Conservation (phyloP, 1,140 invertebrate species). For the Papilio helenus region DNA sequence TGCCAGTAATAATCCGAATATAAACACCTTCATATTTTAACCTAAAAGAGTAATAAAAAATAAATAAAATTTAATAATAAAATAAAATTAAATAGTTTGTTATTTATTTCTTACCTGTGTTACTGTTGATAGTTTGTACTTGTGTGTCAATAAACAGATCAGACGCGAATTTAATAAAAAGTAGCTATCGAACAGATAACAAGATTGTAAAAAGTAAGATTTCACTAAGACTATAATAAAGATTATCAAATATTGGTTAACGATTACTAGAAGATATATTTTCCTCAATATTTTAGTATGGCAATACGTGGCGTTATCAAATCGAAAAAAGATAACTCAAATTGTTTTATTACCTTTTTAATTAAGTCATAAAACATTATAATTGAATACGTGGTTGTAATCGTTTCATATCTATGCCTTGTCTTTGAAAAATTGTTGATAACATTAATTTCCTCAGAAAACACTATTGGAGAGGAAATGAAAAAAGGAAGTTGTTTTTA, state of each 20-base stretch:
- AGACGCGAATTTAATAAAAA: constrained; percentile 18
- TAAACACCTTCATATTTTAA: constrained; percentile 60
- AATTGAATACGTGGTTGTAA: not conserved
- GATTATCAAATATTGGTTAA: not conserved
- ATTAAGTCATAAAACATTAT: constrained; percentile 12
- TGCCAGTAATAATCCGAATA: constrained; percentile 61
- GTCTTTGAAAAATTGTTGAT: not conserved
- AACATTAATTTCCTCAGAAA: not conserved
- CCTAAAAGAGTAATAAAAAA: not conserved
- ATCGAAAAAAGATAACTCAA: not conserved
- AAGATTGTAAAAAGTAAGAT: not conserved
- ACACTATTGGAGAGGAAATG: not conserved
- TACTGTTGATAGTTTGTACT: constrained; percentile 1
- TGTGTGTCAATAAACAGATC: constrained; percentile 4
- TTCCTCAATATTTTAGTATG: not conserved
- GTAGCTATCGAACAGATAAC: not conserved
- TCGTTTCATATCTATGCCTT: not conserved
- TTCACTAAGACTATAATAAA: constrained; percentile 10
- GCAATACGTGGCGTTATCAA: not conserved
- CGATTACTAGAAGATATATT: not conserved
- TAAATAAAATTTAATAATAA: constrained; percentile 28
- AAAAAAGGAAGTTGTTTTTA: not conserved
- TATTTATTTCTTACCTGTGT: not conserved
- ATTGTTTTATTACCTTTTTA: not conserved
- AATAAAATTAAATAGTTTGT: not conserved